phyloP scores from a whole-genome alignment of 1,140 invertebrate genomes.

The Coboldia fuscipes region DNA sequence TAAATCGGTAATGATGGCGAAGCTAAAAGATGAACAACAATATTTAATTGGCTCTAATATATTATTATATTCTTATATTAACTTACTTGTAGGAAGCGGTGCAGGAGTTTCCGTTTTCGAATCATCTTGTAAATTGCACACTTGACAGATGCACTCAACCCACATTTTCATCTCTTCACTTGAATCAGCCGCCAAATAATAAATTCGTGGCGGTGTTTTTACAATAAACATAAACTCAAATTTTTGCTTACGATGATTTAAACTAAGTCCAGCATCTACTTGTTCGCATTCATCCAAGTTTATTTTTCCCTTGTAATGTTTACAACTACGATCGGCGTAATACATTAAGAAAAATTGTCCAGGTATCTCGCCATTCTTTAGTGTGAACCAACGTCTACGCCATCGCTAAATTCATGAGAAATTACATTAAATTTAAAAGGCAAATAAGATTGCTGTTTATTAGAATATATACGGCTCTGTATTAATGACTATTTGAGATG shows the following conservation, averaged over 20 bases:
- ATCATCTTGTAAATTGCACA: constrained; percentile 60
- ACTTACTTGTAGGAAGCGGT: constrained; percentile 13
- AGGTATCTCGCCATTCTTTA: constrained; percentile 75
- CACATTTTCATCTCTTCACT: constrained; percentile 85
- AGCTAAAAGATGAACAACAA: neutral
- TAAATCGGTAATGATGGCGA: no score
- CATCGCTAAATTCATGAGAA: constrained; percentile 77
- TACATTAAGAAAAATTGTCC: constrained; percentile 87
- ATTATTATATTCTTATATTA: no score
- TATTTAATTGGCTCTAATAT: neutral
- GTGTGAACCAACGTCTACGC: constrained; percentile 80
- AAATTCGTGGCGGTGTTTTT: constrained; percentile 67
- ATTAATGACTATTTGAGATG: neutral
- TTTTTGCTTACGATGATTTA: constrained; percentile 59
- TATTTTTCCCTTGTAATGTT: constrained; percentile 74
- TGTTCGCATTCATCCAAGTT: constrained; percentile 91
- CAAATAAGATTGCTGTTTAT: constrained; percentile 4
- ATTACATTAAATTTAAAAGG: constrained; percentile 10
- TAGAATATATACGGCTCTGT: neutral
- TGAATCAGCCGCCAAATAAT: constrained; percentile 78
- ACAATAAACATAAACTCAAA: constrained; percentile 77
- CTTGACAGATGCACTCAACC: constrained; percentile 84
- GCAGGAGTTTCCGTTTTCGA: constrained; percentile 20
- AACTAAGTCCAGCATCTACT: constrained; percentile 69
- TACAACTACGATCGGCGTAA: constrained; percentile 67